phyloP scores from a whole-genome alignment of 2,888 invertebrate species.

The Tupiocoris notatus region DNA sequence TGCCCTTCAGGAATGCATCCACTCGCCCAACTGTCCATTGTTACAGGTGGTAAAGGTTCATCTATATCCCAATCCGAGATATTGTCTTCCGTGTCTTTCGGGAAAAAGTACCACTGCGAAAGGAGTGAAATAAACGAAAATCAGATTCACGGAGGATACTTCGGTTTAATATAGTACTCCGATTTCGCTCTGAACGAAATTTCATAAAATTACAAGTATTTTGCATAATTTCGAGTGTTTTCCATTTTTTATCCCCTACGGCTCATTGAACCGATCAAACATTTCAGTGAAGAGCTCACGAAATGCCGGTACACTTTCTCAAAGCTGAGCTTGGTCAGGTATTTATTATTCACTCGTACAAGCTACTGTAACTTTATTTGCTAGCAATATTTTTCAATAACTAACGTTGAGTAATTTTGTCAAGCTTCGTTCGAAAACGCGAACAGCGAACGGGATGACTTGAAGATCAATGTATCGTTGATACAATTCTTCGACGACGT shows the following conservation, averaged over 20 bases:
- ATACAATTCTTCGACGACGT: slow-evolving; percentile 15
- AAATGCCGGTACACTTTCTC: too few relatives aligned
- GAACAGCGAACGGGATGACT: slow-evolving; percentile 30
- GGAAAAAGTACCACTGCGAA: slow-evolving; percentile 31
- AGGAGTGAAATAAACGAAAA: too few relatives aligned
- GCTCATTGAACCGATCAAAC: too few relatives aligned
- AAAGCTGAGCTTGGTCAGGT: too few relatives aligned
- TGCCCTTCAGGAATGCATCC: not conserved
- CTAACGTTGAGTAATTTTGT: slow-evolving; percentile 18
- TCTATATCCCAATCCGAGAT: slow-evolving; percentile 25
- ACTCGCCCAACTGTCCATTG: slow-evolving; percentile 30
- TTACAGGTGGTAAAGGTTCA: not conserved
- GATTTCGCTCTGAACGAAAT: too few relatives aligned
- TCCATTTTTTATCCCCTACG: too few relatives aligned
- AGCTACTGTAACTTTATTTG: not conserved
- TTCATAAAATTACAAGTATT: too few relatives aligned
- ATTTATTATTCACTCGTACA: not conserved
- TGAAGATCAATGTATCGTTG: slow-evolving; percentile 19
- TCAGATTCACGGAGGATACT: too few relatives aligned
- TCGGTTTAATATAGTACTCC: too few relatives aligned
- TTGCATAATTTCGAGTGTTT: too few relatives aligned
- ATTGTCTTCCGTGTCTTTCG: slow-evolving; percentile 17
- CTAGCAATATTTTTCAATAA: not conserved
- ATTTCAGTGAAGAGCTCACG: too few relatives aligned
- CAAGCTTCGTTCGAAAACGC: slow-evolving; percentile 12